A percentile compares a stretch with the other conserved stretches of the same genome.
These are phyloP conservation scores for Zoanthus gigantus DNA, from an alignment of 92 coral and sea anemone species.

Conservation along the genomic window DNA sequence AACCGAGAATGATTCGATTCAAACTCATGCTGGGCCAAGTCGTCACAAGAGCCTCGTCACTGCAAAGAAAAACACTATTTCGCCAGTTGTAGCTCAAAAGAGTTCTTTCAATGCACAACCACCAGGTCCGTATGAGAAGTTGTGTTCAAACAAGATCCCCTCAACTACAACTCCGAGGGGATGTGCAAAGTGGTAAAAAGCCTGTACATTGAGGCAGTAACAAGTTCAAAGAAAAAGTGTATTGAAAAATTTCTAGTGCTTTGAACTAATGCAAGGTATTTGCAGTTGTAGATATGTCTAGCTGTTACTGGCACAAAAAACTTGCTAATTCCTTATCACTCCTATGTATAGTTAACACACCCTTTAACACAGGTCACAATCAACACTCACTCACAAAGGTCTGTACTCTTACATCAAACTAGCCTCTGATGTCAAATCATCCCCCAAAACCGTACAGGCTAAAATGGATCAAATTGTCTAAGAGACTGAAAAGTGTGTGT, in stretches of 20 bases:
- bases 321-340: constrained; percentile 44
- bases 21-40: neutral
- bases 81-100: constrained; percentile 54
- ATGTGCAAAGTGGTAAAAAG: neutral
- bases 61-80: constrained; percentile 50
- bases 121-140: constrained; percentile 5
- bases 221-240: constrained; percentile 25
- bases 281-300: constrained; percentile 44
- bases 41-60: constrained; percentile 22
- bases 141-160: neutral
- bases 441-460: no score
- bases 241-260: constrained; percentile 40
- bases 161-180: neutral
- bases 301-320: constrained; percentile 64
- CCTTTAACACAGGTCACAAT: constrained; percentile 8
- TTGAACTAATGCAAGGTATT: constrained; percentile 33
- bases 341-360: constrained; percentile 48
- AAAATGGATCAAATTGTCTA: no score
- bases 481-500: no score
- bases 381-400: no score
- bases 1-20: neutral
- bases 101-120: neutral
- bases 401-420: no score
- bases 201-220: neutral
- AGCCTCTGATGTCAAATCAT: no score